Evolutionary conservation across 2,113 vertebrate species (phyloP), one percentile per base, ranked within the genome.

Genomic region (Colistium nudipinnis): DNA sequence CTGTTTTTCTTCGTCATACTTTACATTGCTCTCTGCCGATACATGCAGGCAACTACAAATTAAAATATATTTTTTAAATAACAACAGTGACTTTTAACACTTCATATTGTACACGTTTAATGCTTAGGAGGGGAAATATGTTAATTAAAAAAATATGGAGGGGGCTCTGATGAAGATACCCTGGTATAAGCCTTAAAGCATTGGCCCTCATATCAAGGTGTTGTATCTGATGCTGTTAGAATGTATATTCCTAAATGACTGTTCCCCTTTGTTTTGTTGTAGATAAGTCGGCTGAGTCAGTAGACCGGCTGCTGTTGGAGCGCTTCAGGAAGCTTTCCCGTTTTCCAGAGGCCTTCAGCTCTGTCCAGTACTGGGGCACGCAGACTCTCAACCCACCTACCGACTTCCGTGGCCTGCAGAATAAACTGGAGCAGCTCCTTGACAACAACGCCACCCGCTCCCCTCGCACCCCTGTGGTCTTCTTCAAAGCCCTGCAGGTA

Each of bases 401-500:
- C 0, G 95, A 98, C 89, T 98, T 98, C 81, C 88, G 91, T 22
- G 95, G 95, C 49, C 92, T 98, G 47, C 93, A 95, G 47, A 92
- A 91, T 47, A 94, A 93, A 78, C 89, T 98, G 80, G 96, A 96
- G 79, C 93, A 94, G 83, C 96, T 96, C 22, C 88, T 98, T 48
- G 94, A 96, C 74, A 98, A 96, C 87, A 98, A 97, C 38, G 95
- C 94, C 24, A 98, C 95, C 19, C 95, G 96, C 6, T 97, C 96
- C 56, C 95, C 96, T 49, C 92, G 96, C 27, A 94, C 95, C 55
- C 96, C 95, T 0, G 92, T 94, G 6, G 95, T 98, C 88, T 95
- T 98, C 90, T 98, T 95, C 87, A 98, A 98, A 91, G 96, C 96
- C 36, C 91, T 98, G 55, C 95, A 97, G 94, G 96, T 97, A 88